These are phyloP conservation scores for Allolobophora icterica DNA, from an alignment of 2,888 invertebrate genomes.

Conservation along the genomic window DNA sequence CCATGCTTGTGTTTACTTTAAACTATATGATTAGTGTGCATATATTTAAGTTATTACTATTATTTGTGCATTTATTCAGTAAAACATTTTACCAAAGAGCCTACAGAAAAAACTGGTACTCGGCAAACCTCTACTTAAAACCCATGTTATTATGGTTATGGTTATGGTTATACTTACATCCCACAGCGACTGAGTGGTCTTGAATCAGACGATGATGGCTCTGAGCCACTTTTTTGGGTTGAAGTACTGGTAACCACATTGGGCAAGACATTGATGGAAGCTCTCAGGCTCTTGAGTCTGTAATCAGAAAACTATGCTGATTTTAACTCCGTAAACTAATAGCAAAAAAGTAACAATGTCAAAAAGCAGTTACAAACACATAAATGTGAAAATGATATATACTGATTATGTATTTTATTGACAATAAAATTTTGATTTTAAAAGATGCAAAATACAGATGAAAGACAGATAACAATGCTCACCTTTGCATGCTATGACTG, in stretches of 20 bases:
- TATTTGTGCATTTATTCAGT: too few species aligned
- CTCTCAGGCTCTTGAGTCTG: not conserved
- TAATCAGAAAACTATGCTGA: not conserved
- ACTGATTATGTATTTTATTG: too few species aligned
- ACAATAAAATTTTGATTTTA: too few species aligned
- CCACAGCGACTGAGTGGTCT: constrained; percentile 7
- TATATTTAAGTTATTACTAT: too few species aligned
- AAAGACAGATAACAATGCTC: too few species aligned
- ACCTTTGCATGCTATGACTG: too few species aligned
- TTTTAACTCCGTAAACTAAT: not conserved
- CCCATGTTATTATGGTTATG: too few species aligned
- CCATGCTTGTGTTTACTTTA: too few species aligned
- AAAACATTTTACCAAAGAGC: too few species aligned
- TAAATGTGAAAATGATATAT: not conserved
- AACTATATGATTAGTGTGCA: too few species aligned
- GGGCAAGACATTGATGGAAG: constrained; percentile 5
- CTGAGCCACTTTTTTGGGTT: not conserved
- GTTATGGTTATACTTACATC: not conserved
- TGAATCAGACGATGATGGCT: not conserved
- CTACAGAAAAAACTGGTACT: too few species aligned
- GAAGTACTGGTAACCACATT: not conserved
- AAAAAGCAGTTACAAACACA: not conserved
- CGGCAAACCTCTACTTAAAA: not conserved
- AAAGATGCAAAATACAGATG: too few species aligned
- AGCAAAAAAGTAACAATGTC: not conserved